Base-by-base conservation (phyloP, 2,797 vertebrate genomes). In the Glyptemys insculpta region DNA sequence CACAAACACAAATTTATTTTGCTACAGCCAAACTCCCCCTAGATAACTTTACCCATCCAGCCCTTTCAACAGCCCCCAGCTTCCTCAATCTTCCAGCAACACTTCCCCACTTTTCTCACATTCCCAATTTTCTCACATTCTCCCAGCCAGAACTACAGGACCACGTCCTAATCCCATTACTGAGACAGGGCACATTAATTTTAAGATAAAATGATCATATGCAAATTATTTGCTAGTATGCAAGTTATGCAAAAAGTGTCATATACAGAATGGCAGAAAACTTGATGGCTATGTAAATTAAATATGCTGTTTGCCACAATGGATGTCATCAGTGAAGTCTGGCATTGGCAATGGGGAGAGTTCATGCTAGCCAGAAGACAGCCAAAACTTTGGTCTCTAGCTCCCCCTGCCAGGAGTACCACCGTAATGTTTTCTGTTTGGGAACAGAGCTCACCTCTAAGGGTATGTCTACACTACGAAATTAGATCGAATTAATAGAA, bases 281-380 rank as follows among this genome's bases (percentile, higher is more conserved):
- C n/a, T 57, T 12, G 27, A 12, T 44, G 56, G 41, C 9, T 76
- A 8, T 47, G 25, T 76, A 76, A 29, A 47, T 29, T 76, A 76
- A 27, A 76, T 76, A 76, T 76, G 72, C 44, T 47, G 9, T 76
- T 47, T 76, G 23, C 23, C 41, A 76, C 72, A 47, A 27, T 47
- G 41, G 25, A 78, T 92, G 44, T 78, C 1, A 2, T 2, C 1
- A 4, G 5, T 29, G 37, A 82, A 37, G 7, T 84, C 62, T 88
- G 86, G 27, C 59, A 50, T 47, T 53, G 44, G 5, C 47, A 91
- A 3, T 31, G 83, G 52, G 0, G 44, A 86, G 47, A 37, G 27
- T 76, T 93, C 31, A 90, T 57, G 34, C 52, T 37, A 78, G 27
- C 54, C 82, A 90, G 37, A 87, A 72, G 56, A 41, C 29, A 88